A percentile compares a stretch with the other conserved stretches of the same genome.
phyloP scores from a whole-genome alignment of 2,113 vertebrate genomes.

The Gallinago undulata region DNA sequence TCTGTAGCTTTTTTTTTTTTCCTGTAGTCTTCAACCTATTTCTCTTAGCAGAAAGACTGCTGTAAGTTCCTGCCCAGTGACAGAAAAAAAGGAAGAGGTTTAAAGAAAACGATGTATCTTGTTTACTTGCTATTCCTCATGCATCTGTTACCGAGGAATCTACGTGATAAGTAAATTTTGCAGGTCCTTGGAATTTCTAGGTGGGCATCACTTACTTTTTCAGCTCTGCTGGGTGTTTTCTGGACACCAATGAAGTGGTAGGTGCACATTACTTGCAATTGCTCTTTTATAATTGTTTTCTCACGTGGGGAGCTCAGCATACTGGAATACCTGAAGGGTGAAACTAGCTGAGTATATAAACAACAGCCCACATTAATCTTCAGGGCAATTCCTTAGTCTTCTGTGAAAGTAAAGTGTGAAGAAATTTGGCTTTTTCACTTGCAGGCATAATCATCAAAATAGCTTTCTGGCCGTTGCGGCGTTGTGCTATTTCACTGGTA shows the following conservation, averaged over 20 bases:
- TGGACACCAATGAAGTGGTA: background rate
- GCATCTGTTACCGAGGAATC: background rate
- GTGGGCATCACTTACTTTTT: background rate
- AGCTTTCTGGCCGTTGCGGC: background rate
- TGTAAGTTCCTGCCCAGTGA: background rate
- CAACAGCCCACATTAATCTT: background rate
- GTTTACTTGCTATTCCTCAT: background rate
- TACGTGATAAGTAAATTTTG: background rate
- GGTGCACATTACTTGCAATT: background rate
- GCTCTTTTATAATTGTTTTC: background rate
- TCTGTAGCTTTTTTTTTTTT: background rate
- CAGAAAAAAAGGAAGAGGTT: background rate
- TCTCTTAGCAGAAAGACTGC: background rate
- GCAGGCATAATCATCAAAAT: background rate
- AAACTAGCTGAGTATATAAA: background rate
- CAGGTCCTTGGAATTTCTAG: background rate
- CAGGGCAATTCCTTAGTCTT: background rate
- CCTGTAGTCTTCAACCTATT: background rate
- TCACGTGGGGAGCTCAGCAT: fast-evolving
- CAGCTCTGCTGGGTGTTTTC: background rate
- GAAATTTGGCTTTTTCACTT: background rate
- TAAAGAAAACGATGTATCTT: background rate
- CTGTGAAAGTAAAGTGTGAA: background rate
- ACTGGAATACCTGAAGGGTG: background rate
- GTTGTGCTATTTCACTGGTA: background rate